Evolutionary conservation across 2,797 vertebrate genomes (phyloP).

Genomic region (Paramormyrops hopkinsi): DNA sequence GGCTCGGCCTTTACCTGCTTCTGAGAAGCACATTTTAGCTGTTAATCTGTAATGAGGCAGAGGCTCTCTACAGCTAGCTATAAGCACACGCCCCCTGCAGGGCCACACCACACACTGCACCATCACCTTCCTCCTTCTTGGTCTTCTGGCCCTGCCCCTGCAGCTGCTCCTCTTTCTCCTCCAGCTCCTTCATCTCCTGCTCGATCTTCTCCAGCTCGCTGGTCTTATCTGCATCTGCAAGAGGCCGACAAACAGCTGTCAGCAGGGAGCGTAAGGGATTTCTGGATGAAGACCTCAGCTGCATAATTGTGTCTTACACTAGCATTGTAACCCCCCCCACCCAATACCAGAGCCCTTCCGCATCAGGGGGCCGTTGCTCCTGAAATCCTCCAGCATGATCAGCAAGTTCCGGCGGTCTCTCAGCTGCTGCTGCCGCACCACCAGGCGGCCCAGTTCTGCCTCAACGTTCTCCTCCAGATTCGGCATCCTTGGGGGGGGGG

Average conservation of each 20-base stretch:
- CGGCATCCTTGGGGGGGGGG: constrained; percentile 35
- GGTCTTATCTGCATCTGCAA: constrained; percentile 17
- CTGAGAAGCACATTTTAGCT: neutral
- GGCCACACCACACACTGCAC: neutral
- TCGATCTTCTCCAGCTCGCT: constrained; percentile 33
- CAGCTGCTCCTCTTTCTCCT: constrained; percentile 36
- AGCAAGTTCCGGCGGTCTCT: constrained; percentile 41
- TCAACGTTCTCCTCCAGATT: constrained; percentile 16
- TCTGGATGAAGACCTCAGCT: neutral
- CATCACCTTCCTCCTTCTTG: neutral
- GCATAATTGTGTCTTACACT: neutral
- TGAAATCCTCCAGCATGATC: constrained; percentile 46
- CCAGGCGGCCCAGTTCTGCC: constrained; percentile 37
- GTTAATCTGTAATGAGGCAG: neutral
- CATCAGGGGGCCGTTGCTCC: neutral
- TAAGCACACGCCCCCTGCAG: neutral
- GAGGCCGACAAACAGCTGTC: neutral
- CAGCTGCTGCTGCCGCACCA: constrained; percentile 39
- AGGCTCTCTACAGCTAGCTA: neutral
- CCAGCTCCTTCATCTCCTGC: constrained; percentile 37
- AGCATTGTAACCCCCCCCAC: neutral
- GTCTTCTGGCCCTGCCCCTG: constrained; percentile 18
- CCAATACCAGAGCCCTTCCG: neutral
- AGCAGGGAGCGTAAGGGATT: neutral
- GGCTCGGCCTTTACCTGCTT: neutral